These are phyloP conservation scores for Drosophila basisetae DNA, from an alignment of 2,888 invertebrate species.

Conservation along the genomic window DNA sequence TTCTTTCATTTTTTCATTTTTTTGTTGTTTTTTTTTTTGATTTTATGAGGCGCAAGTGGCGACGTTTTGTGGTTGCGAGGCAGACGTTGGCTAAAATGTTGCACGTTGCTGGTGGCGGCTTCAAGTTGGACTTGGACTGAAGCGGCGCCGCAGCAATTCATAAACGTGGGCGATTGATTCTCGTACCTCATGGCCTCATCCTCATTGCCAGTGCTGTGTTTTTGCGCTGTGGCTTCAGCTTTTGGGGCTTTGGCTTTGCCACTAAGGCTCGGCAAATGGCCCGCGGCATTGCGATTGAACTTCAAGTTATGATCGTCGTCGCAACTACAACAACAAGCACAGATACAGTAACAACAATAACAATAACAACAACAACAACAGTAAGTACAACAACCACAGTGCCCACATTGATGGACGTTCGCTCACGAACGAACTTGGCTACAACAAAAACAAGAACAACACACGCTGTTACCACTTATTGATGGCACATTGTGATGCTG, in stretches of 20 bases:
- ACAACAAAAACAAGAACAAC: constrained; percentile 62
- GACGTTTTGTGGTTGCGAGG: constrained; percentile 81
- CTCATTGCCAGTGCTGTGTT: constrained; percentile 36
- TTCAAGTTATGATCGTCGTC: constrained; percentile 84
- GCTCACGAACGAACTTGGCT: constrained; percentile 79
- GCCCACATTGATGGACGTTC: constrained; percentile 84
- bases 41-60: constrained; percentile 81
- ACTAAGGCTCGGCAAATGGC: constrained; percentile 85
- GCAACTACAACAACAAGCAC: constrained; percentile 43
- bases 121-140: constrained; percentile 53
- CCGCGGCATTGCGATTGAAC: constrained; percentile 85
- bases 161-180: constrained; percentile 85
- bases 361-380: constrained; percentile 21
- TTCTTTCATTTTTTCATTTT: constrained; percentile 24
- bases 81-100: constrained; percentile 80
- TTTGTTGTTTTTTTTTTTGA: constrained; percentile 27
- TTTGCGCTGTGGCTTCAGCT: constrained; percentile 63
- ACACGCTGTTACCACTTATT: constrained; percentile 80
- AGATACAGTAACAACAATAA: constrained; percentile 3
- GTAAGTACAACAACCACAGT: constrained; percentile 42
- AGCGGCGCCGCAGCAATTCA: constrained; percentile 82
- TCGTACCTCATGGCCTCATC: constrained; percentile 78
- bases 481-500: constrained; percentile 79
- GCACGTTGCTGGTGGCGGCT: constrained; percentile 71
- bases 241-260: constrained; percentile 81